These are phyloP conservation scores for Myotis davidii DNA, from an alignment of 2,113 vertebrate genomes.

Conservation along the genomic window DNA sequence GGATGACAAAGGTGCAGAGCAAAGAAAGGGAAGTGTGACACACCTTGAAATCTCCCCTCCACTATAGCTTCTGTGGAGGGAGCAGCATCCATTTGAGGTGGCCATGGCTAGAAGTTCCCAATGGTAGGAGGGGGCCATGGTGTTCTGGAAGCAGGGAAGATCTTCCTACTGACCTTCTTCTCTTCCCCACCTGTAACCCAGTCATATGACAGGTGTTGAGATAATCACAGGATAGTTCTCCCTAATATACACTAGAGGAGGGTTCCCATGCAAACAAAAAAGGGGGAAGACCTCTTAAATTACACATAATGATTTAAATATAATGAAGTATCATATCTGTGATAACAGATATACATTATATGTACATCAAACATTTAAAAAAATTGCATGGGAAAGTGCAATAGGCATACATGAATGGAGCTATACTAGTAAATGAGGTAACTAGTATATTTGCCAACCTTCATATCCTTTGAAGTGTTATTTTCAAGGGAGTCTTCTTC, in stretches of 20 bases:
- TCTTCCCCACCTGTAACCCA: background rate
- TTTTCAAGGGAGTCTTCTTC: background rate
- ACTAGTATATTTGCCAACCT: background rate
- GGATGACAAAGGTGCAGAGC: background rate
- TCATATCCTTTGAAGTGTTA: background rate
- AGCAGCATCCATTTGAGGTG: accelerated
- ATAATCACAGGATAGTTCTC: background rate
- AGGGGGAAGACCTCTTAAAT: background rate
- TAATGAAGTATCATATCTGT: background rate
- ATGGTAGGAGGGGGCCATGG: accelerated
- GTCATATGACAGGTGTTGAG: background rate
- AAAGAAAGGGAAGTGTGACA: background rate
- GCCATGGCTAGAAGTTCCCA: background rate
- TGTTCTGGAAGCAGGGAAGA: background rate
- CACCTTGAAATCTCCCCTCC: background rate
- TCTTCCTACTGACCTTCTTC: background rate
- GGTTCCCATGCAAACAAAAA: background rate
- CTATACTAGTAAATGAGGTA: background rate
- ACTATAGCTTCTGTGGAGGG: background rate
- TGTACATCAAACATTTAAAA: background rate
- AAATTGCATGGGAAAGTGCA: background rate
- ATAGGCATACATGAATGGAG: background rate
- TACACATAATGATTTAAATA: background rate
- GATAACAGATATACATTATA: background rate
- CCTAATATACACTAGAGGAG: background rate